Evolutionary conservation across 2,113 vertebrate species (phyloP).

Genomic region (Notothenia rossii): DNA sequence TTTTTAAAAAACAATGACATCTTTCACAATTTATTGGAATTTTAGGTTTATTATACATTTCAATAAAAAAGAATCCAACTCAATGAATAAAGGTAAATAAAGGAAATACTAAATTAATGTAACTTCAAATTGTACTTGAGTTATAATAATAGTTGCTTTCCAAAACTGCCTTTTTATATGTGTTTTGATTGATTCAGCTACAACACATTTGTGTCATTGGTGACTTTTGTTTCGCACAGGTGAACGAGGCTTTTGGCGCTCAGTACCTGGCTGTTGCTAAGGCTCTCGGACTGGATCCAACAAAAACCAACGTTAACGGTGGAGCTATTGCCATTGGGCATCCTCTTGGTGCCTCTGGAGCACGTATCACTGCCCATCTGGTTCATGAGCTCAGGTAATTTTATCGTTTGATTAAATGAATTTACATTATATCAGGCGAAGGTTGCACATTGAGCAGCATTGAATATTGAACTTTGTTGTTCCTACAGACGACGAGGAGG

Average conservation of each 20-base stretch:
- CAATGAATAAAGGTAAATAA: neutral
- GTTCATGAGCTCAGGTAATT: constrained; percentile 92
- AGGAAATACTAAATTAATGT: no score
- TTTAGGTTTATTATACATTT: no score
- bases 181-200: constrained; percentile 3
- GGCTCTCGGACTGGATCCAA: constrained; percentile 88
- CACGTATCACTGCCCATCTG: constrained; percentile 93
- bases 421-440: fast-evolving
- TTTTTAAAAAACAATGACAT: neutral
- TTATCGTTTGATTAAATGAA: neutral
- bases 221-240: constrained; percentile 78
- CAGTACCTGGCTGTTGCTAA: constrained; percentile 93
- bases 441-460: neutral
- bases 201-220: neutral
- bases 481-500: constrained; percentile 89
- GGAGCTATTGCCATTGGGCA: constrained; percentile 97
- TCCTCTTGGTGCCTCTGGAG: constrained; percentile 92
- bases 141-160: neutral
- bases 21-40: neutral
- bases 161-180: neutral
- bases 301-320: constrained; percentile 92
- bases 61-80: no score
- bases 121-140: neutral
- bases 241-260: constrained; percentile 96
- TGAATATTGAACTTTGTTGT: constrained; percentile 15